Evolutionary conservation across 2,113 vertebrate species (phyloP).

Genomic region (Herpetotheres cachinnans): DNA sequence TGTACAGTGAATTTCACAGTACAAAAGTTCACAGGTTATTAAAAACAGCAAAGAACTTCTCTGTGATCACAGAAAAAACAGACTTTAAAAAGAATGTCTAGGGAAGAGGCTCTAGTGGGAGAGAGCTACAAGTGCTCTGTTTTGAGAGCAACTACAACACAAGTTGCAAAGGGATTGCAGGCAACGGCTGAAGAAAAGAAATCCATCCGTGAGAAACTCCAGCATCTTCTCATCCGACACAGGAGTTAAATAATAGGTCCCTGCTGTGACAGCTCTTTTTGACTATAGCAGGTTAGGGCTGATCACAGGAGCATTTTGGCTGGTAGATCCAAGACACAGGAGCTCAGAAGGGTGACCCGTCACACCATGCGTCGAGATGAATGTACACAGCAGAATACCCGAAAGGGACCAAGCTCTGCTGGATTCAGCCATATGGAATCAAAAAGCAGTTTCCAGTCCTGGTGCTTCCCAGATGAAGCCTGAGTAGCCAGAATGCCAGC

Average conservation of each 20-base stretch:
- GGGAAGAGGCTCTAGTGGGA: neutral
- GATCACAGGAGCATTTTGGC: neutral
- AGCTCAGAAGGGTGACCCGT: neutral
- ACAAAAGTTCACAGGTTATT: neutral
- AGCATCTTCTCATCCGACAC: neutral
- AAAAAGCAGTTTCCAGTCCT: neutral
- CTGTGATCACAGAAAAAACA: neutral
- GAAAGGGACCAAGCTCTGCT: neutral
- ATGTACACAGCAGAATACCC: neutral
- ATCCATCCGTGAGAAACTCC: neutral
- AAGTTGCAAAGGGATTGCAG: neutral
- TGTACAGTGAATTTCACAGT: neutral
- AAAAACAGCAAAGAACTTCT: neutral
- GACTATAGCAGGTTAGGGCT: neutral
- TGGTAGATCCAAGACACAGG: neutral
- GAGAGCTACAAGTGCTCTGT: neutral
- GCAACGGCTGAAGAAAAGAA: neutral
- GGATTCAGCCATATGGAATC: neutral
- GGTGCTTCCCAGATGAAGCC: neutral
- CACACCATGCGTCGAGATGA: fast-evolving
- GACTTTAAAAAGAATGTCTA: neutral
- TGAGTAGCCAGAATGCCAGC: fast-evolving
- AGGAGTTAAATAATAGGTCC: neutral
- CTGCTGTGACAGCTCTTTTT: neutral
- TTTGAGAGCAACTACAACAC: neutral